Conservation (phyloP, 2,113 vertebrate species). For the Etheostoma spectabile region DNA sequence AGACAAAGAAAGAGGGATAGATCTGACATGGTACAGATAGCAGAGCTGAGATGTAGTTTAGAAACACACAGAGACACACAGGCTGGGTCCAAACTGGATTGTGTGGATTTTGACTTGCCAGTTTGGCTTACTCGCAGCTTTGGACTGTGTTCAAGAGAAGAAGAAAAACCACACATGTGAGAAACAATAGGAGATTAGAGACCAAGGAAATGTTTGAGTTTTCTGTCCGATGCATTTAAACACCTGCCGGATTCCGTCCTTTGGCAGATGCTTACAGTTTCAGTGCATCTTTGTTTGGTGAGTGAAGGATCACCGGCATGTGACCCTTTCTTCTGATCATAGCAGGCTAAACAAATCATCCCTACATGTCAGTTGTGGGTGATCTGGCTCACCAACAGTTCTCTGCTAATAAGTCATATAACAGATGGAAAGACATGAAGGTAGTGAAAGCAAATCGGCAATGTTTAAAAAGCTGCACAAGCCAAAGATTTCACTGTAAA, state of each 20-base stretch:
- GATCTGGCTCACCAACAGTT: constrained; percentile 57
- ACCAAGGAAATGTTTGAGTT: constrained; percentile 49
- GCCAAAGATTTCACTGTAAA: not conserved
- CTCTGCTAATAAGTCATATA: constrained; percentile 53
- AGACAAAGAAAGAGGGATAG: constrained; percentile 3
- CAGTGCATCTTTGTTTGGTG: constrained; percentile 46
- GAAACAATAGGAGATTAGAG: constrained; percentile 42
- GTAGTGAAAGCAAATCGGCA: constrained; percentile 20
- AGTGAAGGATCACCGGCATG: constrained; percentile 56
- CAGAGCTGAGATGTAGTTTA: constrained; percentile 26
- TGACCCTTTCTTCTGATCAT: constrained; percentile 65
- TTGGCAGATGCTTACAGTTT: constrained; percentile 56
- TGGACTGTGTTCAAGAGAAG: constrained; percentile 23
- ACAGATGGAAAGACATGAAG: constrained; percentile 47
- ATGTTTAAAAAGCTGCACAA: not conserved
- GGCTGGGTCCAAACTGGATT: constrained; percentile 38
- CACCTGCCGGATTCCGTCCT: constrained; percentile 62
- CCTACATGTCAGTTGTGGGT: constrained; percentile 50
- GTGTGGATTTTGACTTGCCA: constrained; percentile 29
- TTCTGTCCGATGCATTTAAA: constrained; percentile 58
- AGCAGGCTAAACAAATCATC: constrained; percentile 67
- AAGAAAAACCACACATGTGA: not conserved
- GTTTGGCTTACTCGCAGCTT: constrained; percentile 35
- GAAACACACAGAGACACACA: constrained; percentile 23
- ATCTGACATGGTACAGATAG: constrained; percentile 43